Conservation (phyloP, 2,888 invertebrate genomes). For the Latrodectus elegans region DNA sequence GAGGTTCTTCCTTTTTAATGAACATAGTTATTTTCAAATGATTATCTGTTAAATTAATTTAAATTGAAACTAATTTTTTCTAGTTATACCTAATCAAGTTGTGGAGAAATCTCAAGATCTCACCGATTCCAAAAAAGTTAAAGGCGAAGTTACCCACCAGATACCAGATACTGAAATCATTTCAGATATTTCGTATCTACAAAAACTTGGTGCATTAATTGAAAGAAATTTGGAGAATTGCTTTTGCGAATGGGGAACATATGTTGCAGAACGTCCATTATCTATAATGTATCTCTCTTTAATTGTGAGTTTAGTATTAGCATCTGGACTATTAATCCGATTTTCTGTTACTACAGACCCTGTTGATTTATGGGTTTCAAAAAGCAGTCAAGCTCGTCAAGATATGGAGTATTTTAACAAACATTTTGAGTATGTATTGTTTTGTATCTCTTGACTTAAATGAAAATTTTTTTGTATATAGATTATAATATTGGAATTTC, state of each 20-base stretch:
- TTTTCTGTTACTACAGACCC: slow-evolving; percentile 93
- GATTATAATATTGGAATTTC: too few relatives aligned
- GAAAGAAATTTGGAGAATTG: slow-evolving; percentile 80
- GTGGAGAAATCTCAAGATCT: slow-evolving; percentile 38
- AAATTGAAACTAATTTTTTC: not conserved
- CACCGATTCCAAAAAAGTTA: slow-evolving; percentile 43
- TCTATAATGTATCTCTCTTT: slow-evolving; percentile 74
- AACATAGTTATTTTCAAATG: too few relatives aligned
- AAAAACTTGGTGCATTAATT: slow-evolving; percentile 67
- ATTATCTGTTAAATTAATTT: too few relatives aligned
- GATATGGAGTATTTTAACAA: slow-evolving; percentile 94
- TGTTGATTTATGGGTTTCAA: slow-evolving; percentile 97
- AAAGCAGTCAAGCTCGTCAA: slow-evolving; percentile 86
- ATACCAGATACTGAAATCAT: slow-evolving; percentile 58
- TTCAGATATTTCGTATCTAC: slow-evolving; percentile 55
- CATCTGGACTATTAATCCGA: slow-evolving; percentile 82
- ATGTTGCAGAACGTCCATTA: slow-evolving; percentile 72
- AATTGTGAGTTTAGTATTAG: slow-evolving; percentile 81
- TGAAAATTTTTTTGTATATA: not conserved
- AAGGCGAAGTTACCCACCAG: slow-evolving; percentile 35
- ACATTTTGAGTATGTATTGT: slow-evolving; percentile 81
- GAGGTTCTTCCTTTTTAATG: too few relatives aligned
- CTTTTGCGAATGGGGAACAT: slow-evolving; percentile 86
- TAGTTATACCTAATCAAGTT: slow-evolving; percentile 54
- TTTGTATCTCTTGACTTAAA: not conserved